These are phyloP conservation scores for Alviniconcha strummeri DNA, from an alignment of 2,888 invertebrate genomes.

Conservation along the genomic window DNA sequence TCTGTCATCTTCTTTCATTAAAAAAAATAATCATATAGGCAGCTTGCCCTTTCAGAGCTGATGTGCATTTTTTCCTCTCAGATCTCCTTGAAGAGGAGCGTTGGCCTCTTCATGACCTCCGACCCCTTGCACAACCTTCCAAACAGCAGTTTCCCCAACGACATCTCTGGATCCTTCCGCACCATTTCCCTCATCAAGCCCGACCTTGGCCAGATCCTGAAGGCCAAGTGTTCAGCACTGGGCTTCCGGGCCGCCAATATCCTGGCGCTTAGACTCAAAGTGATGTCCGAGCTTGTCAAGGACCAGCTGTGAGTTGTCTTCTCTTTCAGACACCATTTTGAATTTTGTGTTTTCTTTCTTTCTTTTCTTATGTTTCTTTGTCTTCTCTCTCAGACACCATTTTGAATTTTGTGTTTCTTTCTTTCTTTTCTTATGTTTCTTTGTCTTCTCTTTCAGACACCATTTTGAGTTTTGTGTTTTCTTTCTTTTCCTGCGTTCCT, in stretches of 20 bases:
- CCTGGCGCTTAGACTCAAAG: conserved; percentile 66
- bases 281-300: conserved; percentile 66
- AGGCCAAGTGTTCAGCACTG: conserved; percentile 68
- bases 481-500: too few relatives aligned
- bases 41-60: too few relatives aligned
- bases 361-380: too few relatives aligned
- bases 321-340: too few relatives aligned
- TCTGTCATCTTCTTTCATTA: too few relatives aligned
- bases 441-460: too few relatives aligned
- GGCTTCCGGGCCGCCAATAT: conserved; percentile 70
- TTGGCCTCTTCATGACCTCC: conserved; percentile 66
- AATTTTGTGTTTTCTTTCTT: too few relatives aligned
- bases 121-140: conserved; percentile 52
- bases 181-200: conserved; percentile 68
- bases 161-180: conserved; percentile 67
- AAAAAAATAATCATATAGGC: too few relatives aligned
- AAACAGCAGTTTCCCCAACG: conserved; percentile 54
- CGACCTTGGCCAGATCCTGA: conserved; percentile 66
- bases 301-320: conserved; percentile 69
- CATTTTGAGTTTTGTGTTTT: too few relatives aligned
- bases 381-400: too few relatives aligned
- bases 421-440: too few relatives aligned
- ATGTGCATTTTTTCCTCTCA: conserved; percentile 37
- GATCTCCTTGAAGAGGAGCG: conserved; percentile 60
- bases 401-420: too few relatives aligned